Evolutionary conservation across 2,888 invertebrate genomes (phyloP).

Genomic region (Xylota sylvarum): DNA sequence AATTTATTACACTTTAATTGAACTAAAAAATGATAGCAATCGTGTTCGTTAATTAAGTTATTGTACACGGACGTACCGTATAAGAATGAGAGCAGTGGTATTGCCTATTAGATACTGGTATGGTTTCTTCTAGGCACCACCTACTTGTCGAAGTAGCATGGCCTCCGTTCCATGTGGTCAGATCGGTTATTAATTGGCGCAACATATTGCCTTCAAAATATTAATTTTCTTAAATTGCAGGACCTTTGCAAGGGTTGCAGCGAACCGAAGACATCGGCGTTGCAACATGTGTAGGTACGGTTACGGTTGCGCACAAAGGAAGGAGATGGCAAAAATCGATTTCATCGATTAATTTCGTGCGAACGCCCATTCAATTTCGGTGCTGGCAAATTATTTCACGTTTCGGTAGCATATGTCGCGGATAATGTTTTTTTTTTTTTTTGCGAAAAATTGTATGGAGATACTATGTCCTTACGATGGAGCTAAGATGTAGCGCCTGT

Average conservation of each 20-base stretch:
- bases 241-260: constrained; percentile 20
- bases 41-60: constrained; percentile 66
- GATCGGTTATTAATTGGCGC: not conserved
- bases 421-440: not conserved
- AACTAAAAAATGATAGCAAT: constrained; percentile 59
- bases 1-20: constrained; percentile 63
- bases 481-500: too few relatives aligned
- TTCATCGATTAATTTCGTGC: constrained; percentile 58
- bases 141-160: constrained; percentile 7
- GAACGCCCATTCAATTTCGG: constrained; percentile 55
- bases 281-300: constrained; percentile 57
- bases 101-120: not conserved
- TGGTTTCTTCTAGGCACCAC: not conserved
- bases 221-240: constrained; percentile 23
- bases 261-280: not conserved
- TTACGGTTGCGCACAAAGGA: not conserved
- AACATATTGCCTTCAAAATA: constrained; percentile 38
- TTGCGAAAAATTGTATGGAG: not conserved
- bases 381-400: constrained; percentile 53
- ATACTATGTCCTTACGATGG: not conserved
- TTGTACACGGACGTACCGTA: constrained; percentile 32
- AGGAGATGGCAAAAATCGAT: constrained; percentile 47
- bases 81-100: not conserved
- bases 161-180: constrained; percentile 14
- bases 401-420: constrained; percentile 39